phyloP scores from a whole-genome alignment of 2,797 vertebrate genomes.

The Trematomus bernacchii region DNA sequence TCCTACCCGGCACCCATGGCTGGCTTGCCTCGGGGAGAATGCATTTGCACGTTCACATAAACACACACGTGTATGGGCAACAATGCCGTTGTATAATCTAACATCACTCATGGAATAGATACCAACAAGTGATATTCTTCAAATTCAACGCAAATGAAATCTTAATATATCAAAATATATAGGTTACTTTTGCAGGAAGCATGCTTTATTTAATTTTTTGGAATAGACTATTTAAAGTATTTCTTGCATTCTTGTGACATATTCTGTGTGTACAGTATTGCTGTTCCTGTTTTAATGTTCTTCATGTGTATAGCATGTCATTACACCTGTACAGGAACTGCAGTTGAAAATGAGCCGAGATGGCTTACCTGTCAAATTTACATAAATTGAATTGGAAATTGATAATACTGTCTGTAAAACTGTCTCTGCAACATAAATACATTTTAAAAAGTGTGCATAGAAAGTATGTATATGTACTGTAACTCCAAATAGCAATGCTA shows the following conservation, averaged over 20 bases:
- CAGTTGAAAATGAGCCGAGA: background rate
- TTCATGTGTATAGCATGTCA: background rate
- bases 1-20: slow-evolving; percentile 63
- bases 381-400: too few relatives aligned
- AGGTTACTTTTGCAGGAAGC: background rate
- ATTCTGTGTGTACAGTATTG: too few relatives aligned
- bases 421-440: too few relatives aligned
- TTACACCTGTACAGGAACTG: background rate
- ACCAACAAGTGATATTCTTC: slow-evolving; percentile 3
- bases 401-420: too few relatives aligned
- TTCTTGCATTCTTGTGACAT: background rate
- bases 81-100: slow-evolving; percentile 18
- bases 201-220: background rate
- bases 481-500: slow-evolving; percentile 2
- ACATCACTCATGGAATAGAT: slow-evolving; percentile 8
- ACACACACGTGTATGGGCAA: slow-evolving; percentile 36
- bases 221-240: background rate
- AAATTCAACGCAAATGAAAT: slow-evolving; percentile 12
- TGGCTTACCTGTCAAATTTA: background rate
- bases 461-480: background rate
- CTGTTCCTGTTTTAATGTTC: too few relatives aligned
- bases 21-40: slow-evolving; percentile 38
- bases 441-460: background rate
- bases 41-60: slow-evolving; percentile 19
- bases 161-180: background rate